phyloP scores from a whole-genome alignment of 2,888 invertebrate genomes.

The Emmelina monodactyla region DNA sequence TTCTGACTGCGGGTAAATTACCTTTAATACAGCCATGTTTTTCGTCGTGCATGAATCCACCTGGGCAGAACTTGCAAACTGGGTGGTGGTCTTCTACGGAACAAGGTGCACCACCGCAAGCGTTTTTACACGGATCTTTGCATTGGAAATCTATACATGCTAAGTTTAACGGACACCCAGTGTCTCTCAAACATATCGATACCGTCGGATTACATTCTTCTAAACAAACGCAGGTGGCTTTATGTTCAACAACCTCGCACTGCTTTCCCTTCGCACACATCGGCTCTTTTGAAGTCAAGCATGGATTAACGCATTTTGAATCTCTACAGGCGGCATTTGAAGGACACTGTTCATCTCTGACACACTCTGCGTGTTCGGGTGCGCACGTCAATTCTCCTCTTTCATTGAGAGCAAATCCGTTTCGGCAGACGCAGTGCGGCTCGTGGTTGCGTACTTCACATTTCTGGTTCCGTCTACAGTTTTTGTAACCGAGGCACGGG shows the following conservation, averaged over 20 bases:
- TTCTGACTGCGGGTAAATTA: constrained; percentile 65
- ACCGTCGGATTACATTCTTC: constrained; percentile 86
- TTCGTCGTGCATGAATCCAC: constrained; percentile 90
- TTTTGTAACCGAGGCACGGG: constrained; percentile 76
- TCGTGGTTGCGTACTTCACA: constrained; percentile 88
- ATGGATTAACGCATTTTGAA: constrained; percentile 87
- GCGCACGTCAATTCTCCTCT: constrained; percentile 87
- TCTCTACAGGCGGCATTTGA: constrained; percentile 85
- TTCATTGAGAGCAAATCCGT: constrained; percentile 88
- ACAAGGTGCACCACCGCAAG: constrained; percentile 90
- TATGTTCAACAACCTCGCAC: constrained; percentile 88
- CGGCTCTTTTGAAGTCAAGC: constrained; percentile 70
- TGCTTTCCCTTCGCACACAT: constrained; percentile 84
- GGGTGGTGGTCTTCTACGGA: constrained; percentile 94
- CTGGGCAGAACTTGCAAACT: constrained; percentile 95
- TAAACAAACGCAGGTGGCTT: constrained; percentile 85
- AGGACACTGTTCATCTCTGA: constrained; percentile 82
- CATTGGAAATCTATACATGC: constrained; percentile 90
- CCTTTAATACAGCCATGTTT: constrained; percentile 96
- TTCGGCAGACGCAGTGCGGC: constrained; percentile 88
- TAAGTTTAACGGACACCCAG: constrained; percentile 84
- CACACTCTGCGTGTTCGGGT: constrained; percentile 82
- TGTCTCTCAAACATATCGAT: constrained; percentile 89
- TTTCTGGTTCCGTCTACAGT: constrained; percentile 82
- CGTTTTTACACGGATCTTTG: constrained; percentile 87